Conservation (phyloP, 37 sponge, comb jelly and placozoan genomes). For the Ianthella basta region DNA sequence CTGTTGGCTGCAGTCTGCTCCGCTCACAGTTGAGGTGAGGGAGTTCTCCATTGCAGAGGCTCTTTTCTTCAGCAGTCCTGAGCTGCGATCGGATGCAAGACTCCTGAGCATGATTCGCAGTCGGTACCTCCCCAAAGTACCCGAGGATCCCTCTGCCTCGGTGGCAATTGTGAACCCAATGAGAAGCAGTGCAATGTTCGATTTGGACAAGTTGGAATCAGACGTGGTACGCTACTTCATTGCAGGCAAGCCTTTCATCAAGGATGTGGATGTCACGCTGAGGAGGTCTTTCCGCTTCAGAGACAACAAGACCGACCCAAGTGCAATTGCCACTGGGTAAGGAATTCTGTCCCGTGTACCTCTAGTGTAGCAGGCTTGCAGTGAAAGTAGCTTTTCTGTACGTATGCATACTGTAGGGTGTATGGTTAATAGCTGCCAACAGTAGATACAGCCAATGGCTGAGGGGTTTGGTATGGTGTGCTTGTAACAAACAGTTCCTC, state of each 20-base stretch:
- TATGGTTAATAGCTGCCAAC: too few relatives aligned
- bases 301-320: background rate
- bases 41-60: conserved; percentile 4
- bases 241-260: conserved; percentile 73
- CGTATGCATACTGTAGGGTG: too few relatives aligned
- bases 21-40: background rate
- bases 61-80: background rate
- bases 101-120: conserved; percentile 69
- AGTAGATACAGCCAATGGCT: too few relatives aligned
- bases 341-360: background rate
- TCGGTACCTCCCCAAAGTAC: conserved; percentile 25
- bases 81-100: background rate
- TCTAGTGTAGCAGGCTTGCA: background rate
- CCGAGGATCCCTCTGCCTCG: background rate
- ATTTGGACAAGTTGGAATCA: conserved; percentile 58
- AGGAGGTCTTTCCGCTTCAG: conserved; percentile 72
- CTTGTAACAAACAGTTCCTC: too few relatives aligned
- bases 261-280: conserved; percentile 1
- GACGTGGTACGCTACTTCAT: conserved; percentile 65
- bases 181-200: conserved; percentile 31
- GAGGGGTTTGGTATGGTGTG: too few relatives aligned
- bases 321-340: background rate
- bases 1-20: conserved; percentile 4
- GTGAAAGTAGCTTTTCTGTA: too few relatives aligned
- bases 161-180: background rate